Evolutionary conservation across 2,888 invertebrate species (phyloP).

Genomic region (Osedax fenrisi): DNA sequence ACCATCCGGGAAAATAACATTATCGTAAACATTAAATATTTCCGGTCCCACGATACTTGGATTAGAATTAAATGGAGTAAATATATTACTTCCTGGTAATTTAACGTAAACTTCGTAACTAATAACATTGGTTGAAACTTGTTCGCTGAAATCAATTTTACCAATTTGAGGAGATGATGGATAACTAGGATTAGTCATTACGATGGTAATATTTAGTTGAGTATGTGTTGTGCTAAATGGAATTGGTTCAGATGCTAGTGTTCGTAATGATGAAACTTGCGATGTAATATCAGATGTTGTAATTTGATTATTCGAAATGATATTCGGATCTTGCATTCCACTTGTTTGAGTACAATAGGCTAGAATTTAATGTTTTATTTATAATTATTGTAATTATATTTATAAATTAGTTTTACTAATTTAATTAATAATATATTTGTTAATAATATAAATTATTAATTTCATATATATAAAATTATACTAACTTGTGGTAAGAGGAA

Average conservation of each 20-base stretch:
- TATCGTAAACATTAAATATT: background rate
- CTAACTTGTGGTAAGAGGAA: background rate
- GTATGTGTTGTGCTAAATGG: background rate
- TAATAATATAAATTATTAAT: too few relatives aligned
- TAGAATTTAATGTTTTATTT: too few relatives aligned
- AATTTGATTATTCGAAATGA: background rate
- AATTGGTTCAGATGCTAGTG: background rate
- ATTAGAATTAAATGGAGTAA: conserved; percentile 9
- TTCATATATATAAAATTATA: background rate
- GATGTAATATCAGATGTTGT: background rate
- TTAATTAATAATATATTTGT: background rate
- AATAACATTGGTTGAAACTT: background rate
- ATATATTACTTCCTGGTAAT: background rate
- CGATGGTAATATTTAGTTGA: conserved; percentile 10
- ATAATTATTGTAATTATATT: background rate
- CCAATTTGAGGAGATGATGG: conserved; percentile 5
- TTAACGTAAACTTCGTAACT: conserved; percentile 11
- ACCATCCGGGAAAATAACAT: conserved; percentile 7
- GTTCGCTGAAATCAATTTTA: conserved; percentile 4
- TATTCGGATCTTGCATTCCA: background rate
- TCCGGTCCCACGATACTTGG: background rate
- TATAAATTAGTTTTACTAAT: background rate
- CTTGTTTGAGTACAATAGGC: background rate
- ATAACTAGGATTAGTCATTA: conserved; percentile 1
- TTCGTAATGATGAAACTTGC: background rate